These are phyloP conservation scores for Todus mexicanus DNA, from an alignment of 2,797 vertebrate species.

Conservation along the genomic window DNA sequence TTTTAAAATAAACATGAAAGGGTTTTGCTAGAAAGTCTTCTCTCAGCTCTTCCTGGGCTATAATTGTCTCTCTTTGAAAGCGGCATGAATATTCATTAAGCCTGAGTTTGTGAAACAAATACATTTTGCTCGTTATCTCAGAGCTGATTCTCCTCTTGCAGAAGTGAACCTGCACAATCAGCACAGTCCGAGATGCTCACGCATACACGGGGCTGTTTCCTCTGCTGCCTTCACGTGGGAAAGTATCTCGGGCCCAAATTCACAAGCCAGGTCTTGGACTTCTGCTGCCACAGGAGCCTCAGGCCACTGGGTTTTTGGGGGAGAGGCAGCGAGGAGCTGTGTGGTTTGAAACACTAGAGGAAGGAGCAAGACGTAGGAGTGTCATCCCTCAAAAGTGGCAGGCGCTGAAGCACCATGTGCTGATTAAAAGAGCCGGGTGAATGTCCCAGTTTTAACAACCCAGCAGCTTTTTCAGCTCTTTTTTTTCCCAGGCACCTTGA, in stretches of 20 bases:
- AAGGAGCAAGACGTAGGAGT: background rate
- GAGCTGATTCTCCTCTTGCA: background rate
- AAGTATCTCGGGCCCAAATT: too few relatives aligned
- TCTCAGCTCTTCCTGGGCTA: background rate
- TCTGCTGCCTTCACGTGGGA: background rate
- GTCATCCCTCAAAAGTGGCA: background rate
- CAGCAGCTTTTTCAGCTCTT: background rate
- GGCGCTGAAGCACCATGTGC: rapidly evolving
- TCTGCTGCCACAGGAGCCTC: background rate
- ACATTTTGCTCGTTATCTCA: background rate
- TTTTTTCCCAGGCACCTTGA: background rate
- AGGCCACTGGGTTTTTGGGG: background rate
- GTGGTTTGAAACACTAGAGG: background rate
- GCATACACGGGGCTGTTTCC: rapidly evolving
- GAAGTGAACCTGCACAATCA: background rate
- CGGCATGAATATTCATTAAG: conserved; percentile 15
- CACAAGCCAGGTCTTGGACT: background rate
- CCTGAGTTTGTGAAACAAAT: background rate
- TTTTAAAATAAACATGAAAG: background rate
- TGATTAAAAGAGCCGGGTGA: background rate
- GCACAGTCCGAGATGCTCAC: background rate
- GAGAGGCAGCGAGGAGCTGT: background rate
- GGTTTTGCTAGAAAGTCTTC: background rate
- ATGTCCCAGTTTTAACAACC: background rate
- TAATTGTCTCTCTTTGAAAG: conserved; percentile 3